Evolutionary conservation across 2,797 vertebrate genomes (phyloP).

Genomic region (Chiloscyllium punctatum): DNA sequence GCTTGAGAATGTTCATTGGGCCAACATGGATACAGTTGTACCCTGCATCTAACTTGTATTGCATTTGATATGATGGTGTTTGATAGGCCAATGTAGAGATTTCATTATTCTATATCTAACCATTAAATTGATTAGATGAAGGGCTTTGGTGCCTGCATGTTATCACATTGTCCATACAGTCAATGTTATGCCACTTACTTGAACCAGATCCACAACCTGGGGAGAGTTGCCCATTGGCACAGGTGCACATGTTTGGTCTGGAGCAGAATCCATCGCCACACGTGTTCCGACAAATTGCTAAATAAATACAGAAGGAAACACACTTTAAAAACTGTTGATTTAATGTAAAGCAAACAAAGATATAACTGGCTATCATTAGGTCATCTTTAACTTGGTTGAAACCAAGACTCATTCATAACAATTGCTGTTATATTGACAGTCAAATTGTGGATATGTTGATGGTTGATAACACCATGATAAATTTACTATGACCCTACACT

Average conservation of each 20-base stretch:
- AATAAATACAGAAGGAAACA: slow-evolving; percentile 40
- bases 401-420: neutral
- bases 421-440: neutral
- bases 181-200: slow-evolving; percentile 46
- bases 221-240: slow-evolving; percentile 62
- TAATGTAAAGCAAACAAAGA: neutral
- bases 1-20: neutral
- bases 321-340: neutral
- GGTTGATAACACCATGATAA: neutral
- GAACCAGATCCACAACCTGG: slow-evolving; percentile 61
- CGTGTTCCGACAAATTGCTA: slow-evolving; percentile 67
- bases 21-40: neutral
- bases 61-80: neutral
- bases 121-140: neutral
- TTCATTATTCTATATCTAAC: neutral
- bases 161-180: neutral
- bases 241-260: slow-evolving; percentile 68
- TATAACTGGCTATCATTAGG: neutral
- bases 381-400: neutral
- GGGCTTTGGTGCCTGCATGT: neutral
- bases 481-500: neutral
- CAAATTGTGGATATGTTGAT: neutral
- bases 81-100: neutral
- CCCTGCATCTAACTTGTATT: neutral
- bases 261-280: slow-evolving; percentile 72